Evolutionary conservation across 2,888 invertebrate genomes (phyloP), one percentile per base, ranked within the genome.

Genomic region (Andricus quercusramuli): DNA sequence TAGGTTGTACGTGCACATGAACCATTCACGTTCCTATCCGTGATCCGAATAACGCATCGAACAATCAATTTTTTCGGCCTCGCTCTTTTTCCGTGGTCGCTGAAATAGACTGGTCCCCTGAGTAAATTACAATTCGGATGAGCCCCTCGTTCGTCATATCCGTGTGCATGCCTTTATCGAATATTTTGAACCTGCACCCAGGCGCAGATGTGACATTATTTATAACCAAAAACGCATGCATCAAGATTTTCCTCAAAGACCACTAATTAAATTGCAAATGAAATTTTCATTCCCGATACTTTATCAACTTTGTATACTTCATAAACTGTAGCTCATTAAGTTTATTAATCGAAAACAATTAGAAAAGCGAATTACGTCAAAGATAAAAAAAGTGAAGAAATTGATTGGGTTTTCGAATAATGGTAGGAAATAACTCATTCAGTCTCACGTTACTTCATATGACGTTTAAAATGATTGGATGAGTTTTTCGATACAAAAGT

Each of bases 201-300:
- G n/a, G n/a, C 74, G 32, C 74, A 74, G 51, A 74, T 56, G 74
- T 32, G 51, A 56, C 74, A n/a, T 74, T 74, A 74, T 74, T 74
- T 56, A 56, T 29, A 56, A 20, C 56, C 51, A 56, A 56, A 74
- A 51, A 47, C 74, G 20, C 32, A 74, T 74, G 74, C 51, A 74
- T 74, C 51, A 51, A 74, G 74, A 74, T 74, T 74, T 70, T 74
- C 29, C 74, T 74, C 29, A 20, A 29, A n/a, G 25, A 17, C 56
- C 32, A 56, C 51, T 74, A 74, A 74, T 74, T 74, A 74, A 51
- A 62, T 5, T 25, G 25, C 22, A 25, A 9, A 15, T 25, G 25
- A 32, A 51, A 74, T 32, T 74, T 74, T 32, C n/a, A 56, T 74
- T 74, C 56, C 8, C 56, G n/a, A 56, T n/a, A 56, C 20, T 56